phyloP scores from a whole-genome alignment of 1,140 invertebrate species.

The Sarcophaga bullata region DNA sequence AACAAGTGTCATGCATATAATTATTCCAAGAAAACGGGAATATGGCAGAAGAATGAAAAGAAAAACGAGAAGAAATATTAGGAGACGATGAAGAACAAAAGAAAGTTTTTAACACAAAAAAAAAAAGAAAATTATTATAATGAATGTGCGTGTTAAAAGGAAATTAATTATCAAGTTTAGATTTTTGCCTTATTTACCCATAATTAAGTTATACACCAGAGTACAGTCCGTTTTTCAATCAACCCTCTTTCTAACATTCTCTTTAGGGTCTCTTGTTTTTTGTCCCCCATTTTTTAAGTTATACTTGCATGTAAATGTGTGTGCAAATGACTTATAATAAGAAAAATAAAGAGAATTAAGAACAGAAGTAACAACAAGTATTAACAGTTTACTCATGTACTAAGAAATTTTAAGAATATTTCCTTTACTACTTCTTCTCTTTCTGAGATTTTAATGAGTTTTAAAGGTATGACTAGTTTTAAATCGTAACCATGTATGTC shows the following conservation, averaged over 20 bases:
- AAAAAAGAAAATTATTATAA: constrained; percentile 18
- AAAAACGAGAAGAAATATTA: neutral
- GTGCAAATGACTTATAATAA: neutral
- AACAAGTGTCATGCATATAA: too few species aligned
- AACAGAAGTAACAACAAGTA: neutral
- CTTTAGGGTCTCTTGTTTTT: too few species aligned
- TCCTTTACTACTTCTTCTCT: neutral
- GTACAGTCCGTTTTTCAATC: too few species aligned
- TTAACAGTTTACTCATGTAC: neutral
- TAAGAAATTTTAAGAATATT: neutral
- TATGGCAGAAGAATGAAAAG: too few species aligned
- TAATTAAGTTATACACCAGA: neutral
- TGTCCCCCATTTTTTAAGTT: too few species aligned
- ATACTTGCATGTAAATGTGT: neutral
- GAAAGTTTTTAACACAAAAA: neutral
- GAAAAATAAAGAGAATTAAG: neutral
- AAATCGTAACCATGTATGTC: neutral
- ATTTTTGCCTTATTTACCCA: constrained; percentile 20
- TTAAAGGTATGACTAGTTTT: neutral
- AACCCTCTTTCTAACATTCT: too few species aligned
- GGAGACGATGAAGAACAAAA: neutral
- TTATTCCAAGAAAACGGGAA: too few species aligned
- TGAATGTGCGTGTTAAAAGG: constrained; percentile 20
- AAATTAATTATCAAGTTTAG: constrained; percentile 19
- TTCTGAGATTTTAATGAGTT: neutral